Base-by-base conservation (phyloP, 1,140 invertebrate species). In the Anthonomus grandis region DNA sequence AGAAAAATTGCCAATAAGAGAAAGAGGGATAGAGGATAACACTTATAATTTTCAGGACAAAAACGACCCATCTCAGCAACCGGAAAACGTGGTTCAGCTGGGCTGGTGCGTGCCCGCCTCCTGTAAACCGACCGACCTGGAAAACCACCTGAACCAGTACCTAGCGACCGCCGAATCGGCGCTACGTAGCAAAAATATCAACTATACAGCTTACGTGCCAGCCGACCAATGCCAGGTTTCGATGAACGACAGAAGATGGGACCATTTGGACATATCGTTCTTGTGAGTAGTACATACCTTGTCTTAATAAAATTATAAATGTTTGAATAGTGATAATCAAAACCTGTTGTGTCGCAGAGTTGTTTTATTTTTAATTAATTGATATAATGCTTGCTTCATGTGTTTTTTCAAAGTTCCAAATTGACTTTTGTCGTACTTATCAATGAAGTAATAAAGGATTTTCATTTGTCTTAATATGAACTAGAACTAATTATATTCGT, bases 81-180 rank as follows among this genome's bases (percentile, higher is more conserved):
- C 73, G 15, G 50, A 77, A 5, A 77, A 78, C 53, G 57, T 71
- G 22, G 47, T 80, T 24, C 73, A 76, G 21, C 75, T 78, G 74
- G 80, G 77, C 0, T 67, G 76, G 9, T 82, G 80, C 59, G 72
- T 79, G 3, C 80, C 80, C 0, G 68, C 70, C 0, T 71, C 75
- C 0, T 81, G 80, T 51, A 62, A 64, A 0, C 60, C 72, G 0
- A 36, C 59, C 9, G 77, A 79, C 10, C 66, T 81, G 4, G 66
- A 75, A 46, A 57, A 63, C 0, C 59, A 76, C 25, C 62, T 78
- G 6, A 69, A 72, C 4, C 64, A 72, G 2, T 68, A 78, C 56
- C 54, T 80, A 8, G 54, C 70, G 1, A 69, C 65, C 22, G 73
- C 74, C 27, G 73, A 77, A 22, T 70, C 75, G 4, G 71, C 74